Base-by-base conservation (phyloP, 2,888 invertebrate genomes). In the Orchestes rusci region DNA sequence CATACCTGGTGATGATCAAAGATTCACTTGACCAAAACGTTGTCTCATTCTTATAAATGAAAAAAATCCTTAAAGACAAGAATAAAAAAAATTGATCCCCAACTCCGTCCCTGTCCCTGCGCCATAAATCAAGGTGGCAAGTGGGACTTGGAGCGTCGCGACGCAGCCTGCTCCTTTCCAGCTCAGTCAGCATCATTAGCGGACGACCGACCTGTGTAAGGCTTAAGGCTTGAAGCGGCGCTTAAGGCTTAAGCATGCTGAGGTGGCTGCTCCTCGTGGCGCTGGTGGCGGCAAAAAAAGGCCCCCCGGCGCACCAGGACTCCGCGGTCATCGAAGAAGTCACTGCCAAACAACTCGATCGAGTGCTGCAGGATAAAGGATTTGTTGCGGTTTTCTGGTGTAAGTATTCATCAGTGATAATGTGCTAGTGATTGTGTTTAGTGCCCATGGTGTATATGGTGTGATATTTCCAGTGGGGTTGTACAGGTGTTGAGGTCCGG, bases 341-440 rank as follows among this genome's bases (percentile, higher is more conserved):
- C 74, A 88, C 86, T 72, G 82, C 87, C 69, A 91, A 90, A 73
- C 88, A 90, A 73, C 80, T 91, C 74, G 91, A 90, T 69, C 81
- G 86, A 69, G 78, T 90, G 63, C 79, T 92, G 69, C 80, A 82
- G 71, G 88, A 89, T 62, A 89, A 90, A 80, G 90, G 90, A 74
- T 90, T 86, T 77, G 89, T 92, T 70, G 91, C 91, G 69, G 91
- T 91, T 73, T 91, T 86, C 75, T 92, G 91, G 89, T 92, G 91
- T 92, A 85, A 91, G 91, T 89, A 75, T 30, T 16, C 10, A 23
- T 23, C 7, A 23, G 10, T 7, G 23, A 7, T 7, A 7, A 10
- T 10, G 46, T 42, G 32, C 33, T 27, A 29, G 18, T 20, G 10
- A 29, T 17, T 23, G 13, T 31, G 16, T 12, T 19, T 4, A 27